Base-by-base conservation (phyloP, 2,888 invertebrate species). In the Mycogona germanica region DNA sequence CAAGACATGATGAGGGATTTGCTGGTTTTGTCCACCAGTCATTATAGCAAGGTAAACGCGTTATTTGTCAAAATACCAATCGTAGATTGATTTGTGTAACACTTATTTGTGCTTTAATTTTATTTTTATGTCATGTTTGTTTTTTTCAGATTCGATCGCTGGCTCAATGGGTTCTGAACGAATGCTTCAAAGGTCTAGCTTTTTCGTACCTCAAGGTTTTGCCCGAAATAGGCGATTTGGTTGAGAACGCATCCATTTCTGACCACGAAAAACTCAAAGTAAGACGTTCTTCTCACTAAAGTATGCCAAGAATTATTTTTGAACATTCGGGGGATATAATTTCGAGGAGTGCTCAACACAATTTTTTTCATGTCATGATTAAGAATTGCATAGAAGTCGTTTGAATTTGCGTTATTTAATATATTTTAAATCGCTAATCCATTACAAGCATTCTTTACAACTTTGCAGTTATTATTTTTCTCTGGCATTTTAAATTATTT, bases 251-350 rank as follows among this genome's bases (percentile, higher is more conserved):
- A 64, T 74, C 78, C 0, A 74, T 73, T 37, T 70, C 74, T 41
- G 67, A 77, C 61, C 82, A 84, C 64, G 81, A 85, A 63, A 75
- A 78, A 58, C 80, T 82, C 63, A 84, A 86, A 72, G 78, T 71
- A 53, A 29, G 52, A 51, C 53, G 53, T 25, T 59, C 56, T n/a
- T 60, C 19, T 23, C 9, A 9, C 35, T 35, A 35, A 35, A 35
- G 14, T 35, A 14, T 35, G 35, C 35, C 14, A 7, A 45, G 9
- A 45, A 9, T 7, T 3, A 14, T 41, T 32, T 55, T 59, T 52
- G 19, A 29, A 19, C 19, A 25, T 46, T 52, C 14, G n/a, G n/a
- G n/a, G n/a, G n/a, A n/a, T n/a, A n/a, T n/a, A n/a, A n/a, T n/a
- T n/a, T n/a, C n/a, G n/a, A n/a, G n/a, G n/a, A n/a, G n/a, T n/a